Base-by-base conservation (phyloP, 2,888 invertebrate genomes). In the Anthophora plumipes region DNA sequence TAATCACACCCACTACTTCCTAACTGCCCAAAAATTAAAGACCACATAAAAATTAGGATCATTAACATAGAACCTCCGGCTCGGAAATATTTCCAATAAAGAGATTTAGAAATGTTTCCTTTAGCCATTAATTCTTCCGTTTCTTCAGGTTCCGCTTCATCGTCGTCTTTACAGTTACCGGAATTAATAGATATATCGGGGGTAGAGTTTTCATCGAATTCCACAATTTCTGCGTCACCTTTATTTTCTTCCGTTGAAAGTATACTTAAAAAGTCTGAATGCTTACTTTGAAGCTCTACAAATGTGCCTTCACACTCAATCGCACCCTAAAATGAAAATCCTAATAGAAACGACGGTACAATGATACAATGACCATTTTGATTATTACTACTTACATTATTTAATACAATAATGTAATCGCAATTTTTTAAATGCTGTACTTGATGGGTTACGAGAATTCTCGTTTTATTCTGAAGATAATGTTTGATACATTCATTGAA, bases 381-480 rank as follows among this genome's bases (percentile, higher is more conserved):
- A 60, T 20, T n/a, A 11, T 20, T 11, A 20, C 0, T 87, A 94
- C 95, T 94, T 89, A 96, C 97, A 90, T 96, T 95, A 73, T 95
- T 95, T 66, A 97, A 91, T 69, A 96, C 94, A 83, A 96, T 93
- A 63, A 97, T 95, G 78, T 94, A 94, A 91, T 96, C 95, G 0
- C 95, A 96, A n/a, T 94, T 90, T 86, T 95, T 95, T 41, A 97
- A 94, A 89, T 96, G 97, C 90, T 98, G 98, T 37, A 97, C 93
- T 91, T 98, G 98, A 93, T 98, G 98, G 0, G 98, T 98, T 77
- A 97, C 96, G 12, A 98, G 95, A 82, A 98, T 95, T 39, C 96
- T 94, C 1, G 97, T 96, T 90, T 96, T 95, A 79, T 95, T 94
- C 17, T 94, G 93, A 78, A 98, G 94, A 88, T 95, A 95, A 0